phyloP scores from a whole-genome alignment of 1,140 invertebrate species.

The Anastatus disparis region DNA sequence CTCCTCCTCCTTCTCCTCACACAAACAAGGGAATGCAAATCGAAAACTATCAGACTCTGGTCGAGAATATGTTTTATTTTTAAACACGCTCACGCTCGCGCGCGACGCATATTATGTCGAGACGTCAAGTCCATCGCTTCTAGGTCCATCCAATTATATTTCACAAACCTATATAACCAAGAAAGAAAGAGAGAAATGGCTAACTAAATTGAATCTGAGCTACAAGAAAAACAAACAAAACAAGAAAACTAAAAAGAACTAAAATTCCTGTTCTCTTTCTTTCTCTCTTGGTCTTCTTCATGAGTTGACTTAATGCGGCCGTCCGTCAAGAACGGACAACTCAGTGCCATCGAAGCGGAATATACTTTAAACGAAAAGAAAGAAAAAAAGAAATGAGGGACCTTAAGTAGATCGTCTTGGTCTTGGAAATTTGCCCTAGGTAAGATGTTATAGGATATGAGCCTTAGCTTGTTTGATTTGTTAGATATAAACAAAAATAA shows the following conservation, averaged over 20 bases:
- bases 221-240: slow-evolving; percentile 62
- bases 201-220: slow-evolving; percentile 62
- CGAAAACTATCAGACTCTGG: slow-evolving; percentile 41
- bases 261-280: background rate
- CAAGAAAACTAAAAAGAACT: slow-evolving; percentile 59
- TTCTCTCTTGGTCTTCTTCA: background rate
- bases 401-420: slow-evolving; percentile 34
- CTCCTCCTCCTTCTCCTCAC: background rate
- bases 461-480: no score
- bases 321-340: slow-evolving; percentile 55
- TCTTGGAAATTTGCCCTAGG: no score
- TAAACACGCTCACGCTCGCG: slow-evolving; percentile 20
- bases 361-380: no score
- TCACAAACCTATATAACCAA: no score
- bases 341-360: no score
- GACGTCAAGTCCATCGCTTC: slow-evolving; percentile 55
- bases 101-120: slow-evolving; percentile 51
- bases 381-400: background rate
- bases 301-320: slow-evolving; percentile 54
- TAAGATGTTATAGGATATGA: no score
- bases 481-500: no score
- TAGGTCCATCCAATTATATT: slow-evolving; percentile 59
- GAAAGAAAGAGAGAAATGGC: background rate
- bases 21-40: slow-evolving; percentile 12
- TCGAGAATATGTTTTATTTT: no score